A percentile compares a stretch with the other conserved stretches of the same genome.
Conservation (phyloP, 2,888 invertebrate species). For the Leptogaster cylindrica region DNA sequence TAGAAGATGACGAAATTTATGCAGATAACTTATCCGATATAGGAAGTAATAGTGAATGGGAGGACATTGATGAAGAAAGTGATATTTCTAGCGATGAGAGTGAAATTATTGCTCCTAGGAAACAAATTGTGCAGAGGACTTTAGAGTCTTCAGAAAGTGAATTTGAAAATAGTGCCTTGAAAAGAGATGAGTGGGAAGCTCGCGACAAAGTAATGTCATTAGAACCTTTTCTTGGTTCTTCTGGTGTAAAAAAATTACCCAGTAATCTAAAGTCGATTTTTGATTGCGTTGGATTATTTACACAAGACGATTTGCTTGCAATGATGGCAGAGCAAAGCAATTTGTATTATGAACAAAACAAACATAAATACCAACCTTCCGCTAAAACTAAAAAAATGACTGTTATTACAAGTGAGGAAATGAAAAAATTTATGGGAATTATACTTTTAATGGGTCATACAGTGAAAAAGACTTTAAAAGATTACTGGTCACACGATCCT, state of each 20-base stretch:
- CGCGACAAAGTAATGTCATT: slow-evolving; percentile 3
- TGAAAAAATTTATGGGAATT: slow-evolving; percentile 6
- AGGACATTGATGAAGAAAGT: neutral
- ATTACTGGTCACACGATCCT: slow-evolving; percentile 1
- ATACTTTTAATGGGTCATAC: neutral
- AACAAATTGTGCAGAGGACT: neutral
- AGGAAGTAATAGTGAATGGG: neutral
- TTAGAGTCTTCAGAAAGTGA: neutral
- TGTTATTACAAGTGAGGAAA: slow-evolving; percentile 4
- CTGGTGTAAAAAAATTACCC: slow-evolving; percentile 3
- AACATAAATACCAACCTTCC: slow-evolving; percentile 5
- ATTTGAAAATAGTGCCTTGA: neutral
- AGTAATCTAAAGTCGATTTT: slow-evolving; percentile 10
- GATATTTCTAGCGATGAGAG: neutral
- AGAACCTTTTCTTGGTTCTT: slow-evolving; percentile 15
- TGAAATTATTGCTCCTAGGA: slow-evolving; percentile 1
- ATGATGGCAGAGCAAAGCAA: slow-evolving; percentile 5
- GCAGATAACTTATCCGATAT: neutral
- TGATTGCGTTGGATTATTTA: slow-evolving; percentile 7
- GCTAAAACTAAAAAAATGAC: slow-evolving; percentile 4
- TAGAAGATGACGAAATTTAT: neutral
- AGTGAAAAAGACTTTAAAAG: neutral
- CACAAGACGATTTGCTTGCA: slow-evolving; percentile 1
- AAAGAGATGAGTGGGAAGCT: neutral
- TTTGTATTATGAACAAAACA: slow-evolving; percentile 8